Percentiles rank a stretch among this genome's conserved stretches.
These are phyloP conservation scores for Nomada lathburiana DNA, from an alignment of 2,888 invertebrate species.

Conservation along the genomic window DNA sequence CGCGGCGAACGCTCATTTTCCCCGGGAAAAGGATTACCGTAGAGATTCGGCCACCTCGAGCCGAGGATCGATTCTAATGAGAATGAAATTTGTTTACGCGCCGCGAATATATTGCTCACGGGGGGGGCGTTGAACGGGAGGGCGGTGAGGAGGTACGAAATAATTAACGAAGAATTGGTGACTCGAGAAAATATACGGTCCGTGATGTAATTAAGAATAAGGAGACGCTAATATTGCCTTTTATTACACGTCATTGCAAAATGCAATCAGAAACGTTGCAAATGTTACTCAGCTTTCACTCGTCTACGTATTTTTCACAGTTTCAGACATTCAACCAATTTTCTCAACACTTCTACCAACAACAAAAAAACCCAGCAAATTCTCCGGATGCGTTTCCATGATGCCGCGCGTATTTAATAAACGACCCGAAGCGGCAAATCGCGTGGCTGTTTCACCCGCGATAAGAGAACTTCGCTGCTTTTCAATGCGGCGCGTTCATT, in stretches of 20 bases:
- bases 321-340: not conserved
- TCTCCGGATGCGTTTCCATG: not conserved
- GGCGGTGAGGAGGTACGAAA: slow-evolving; percentile 16
- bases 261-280: no score
- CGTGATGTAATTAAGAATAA: not conserved
- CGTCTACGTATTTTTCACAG: not conserved
- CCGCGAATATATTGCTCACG: not conserved
- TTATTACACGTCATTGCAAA: no score
- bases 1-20: not conserved
- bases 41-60: not conserved
- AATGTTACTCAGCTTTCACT: not conserved
- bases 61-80: not conserved
- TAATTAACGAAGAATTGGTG: slow-evolving; percentile 36
- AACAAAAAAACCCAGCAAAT: not conserved
- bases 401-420: slow-evolving; percentile 39
- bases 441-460: slow-evolving; percentile 19
- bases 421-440: not conserved
- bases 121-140: not conserved
- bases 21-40: not conserved
- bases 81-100: not conserved
- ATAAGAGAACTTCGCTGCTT: slow-evolving; percentile 51
- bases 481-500: slow-evolving; percentile 18
- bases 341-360: no score
- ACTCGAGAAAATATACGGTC: not conserved
- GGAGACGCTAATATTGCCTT: no score